Evolutionary conservation across 2,113 vertebrate genomes (phyloP).

Genomic region (Stigmatopora nigra): DNA sequence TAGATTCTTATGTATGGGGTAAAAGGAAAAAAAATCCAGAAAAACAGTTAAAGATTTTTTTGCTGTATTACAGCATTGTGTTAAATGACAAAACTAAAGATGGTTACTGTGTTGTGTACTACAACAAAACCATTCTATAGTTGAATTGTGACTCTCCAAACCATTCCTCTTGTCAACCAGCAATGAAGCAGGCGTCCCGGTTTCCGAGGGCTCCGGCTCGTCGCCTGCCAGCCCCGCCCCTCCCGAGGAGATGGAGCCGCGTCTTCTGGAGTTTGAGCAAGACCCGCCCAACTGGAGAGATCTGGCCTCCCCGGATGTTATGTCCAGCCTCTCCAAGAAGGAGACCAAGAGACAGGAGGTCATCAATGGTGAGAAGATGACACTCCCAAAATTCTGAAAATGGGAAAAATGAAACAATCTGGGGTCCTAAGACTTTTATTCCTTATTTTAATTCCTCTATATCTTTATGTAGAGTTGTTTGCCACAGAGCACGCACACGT

Average conservation of each 20-base stretch:
- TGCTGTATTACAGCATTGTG: no score
- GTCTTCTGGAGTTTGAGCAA: slow-evolving; percentile 75
- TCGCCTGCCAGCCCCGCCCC: slow-evolving; percentile 57
- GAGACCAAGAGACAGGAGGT: slow-evolving; percentile 86
- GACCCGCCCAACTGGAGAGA: slow-evolving; percentile 86
- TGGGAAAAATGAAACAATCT: not conserved
- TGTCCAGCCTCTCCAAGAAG: slow-evolving; percentile 76
- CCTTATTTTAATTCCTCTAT: not conserved
- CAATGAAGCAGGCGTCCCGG: slow-evolving; percentile 56
- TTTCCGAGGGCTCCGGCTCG: slow-evolving; percentile 41
- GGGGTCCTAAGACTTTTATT: not conserved
- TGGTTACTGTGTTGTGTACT: no score
- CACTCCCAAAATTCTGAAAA: no score
- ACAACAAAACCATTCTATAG: not conserved
- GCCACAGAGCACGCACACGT: slow-evolving; percentile 83
- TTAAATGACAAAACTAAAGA: no score
- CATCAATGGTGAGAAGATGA: slow-evolving; percentile 74
- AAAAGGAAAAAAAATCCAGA: no score
- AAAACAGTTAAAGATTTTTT: no score
- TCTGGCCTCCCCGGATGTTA: slow-evolving; percentile 58
- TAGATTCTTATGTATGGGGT: no score
- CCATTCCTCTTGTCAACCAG: slow-evolving; percentile 46
- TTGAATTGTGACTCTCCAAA: not conserved
- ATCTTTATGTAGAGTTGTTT: slow-evolving; percentile 71
- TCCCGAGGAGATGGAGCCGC: slow-evolving; percentile 76